Percentiles rank a stretch among this genome's conserved stretches.
Conservation (phyloP, 2,888 invertebrate species). For the Cantharis rustica region DNA sequence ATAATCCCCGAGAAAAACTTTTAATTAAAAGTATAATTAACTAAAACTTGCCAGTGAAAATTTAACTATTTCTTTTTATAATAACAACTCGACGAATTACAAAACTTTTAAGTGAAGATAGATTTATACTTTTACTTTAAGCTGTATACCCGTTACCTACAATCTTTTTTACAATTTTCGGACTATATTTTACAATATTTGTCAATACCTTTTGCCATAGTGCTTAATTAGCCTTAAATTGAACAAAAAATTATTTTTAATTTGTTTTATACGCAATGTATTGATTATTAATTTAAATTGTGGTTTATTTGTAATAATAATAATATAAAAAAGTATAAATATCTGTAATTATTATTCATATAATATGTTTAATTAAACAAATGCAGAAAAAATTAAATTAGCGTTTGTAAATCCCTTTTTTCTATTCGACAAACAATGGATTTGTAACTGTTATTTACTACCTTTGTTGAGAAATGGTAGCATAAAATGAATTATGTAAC, state of each 20-base stretch:
- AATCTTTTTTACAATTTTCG: no score
- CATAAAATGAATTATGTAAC: constrained; percentile 11
- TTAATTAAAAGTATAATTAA: not conserved
- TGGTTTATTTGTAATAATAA: not conserved
- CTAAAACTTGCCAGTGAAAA: not conserved
- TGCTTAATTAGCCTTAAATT: no score
- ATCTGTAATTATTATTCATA: not conserved
- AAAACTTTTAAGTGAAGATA: not conserved
- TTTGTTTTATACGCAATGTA: no score
- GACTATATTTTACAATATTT: no score
- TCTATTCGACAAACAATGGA: constrained; percentile 10
- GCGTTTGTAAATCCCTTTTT: not conserved
- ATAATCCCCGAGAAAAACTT: not conserved
- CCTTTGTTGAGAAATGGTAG: not conserved
- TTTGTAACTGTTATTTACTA: constrained; percentile 12
- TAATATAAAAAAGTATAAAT: not conserved
- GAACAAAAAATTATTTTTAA: no score
- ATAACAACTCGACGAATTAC: not conserved
- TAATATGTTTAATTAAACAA: not conserved
- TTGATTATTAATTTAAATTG: not conserved
- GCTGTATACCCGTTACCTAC: no score
- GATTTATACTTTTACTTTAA: not conserved
- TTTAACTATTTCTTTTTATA: not conserved
- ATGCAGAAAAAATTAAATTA: not conserved
- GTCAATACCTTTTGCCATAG: no score